phyloP scores from a whole-genome alignment of 2,797 vertebrate genomes.

The Rallus crepitans region DNA sequence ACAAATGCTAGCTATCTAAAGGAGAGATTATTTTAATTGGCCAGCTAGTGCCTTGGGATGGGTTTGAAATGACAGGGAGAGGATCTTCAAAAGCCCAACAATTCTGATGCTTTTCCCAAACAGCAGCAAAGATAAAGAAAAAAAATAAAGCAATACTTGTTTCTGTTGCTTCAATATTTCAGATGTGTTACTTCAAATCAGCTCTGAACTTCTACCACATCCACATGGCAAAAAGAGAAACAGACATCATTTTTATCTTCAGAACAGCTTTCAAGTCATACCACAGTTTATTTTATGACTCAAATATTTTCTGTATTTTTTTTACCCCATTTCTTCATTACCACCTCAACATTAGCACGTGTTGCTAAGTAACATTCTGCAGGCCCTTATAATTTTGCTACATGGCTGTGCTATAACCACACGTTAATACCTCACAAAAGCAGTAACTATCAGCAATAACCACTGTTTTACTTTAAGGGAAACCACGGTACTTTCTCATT shows the following conservation, averaged over 20 bases:
- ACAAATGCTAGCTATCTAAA: slow-evolving; percentile 5
- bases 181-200: background rate
- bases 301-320: background rate
- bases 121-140: background rate
- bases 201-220: background rate
- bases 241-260: background rate
- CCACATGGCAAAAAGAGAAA: background rate
- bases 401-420: background rate
- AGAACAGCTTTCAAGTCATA: background rate
- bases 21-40: slow-evolving; percentile 44
- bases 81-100: background rate
- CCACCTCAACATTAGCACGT: background rate
- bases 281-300: background rate
- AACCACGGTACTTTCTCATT: background rate
- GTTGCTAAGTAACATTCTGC: slow-evolving; percentile 55
- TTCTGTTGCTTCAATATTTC: background rate
- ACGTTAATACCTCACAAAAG: background rate
- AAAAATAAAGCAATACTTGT: background rate
- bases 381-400: background rate
- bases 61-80: background rate
- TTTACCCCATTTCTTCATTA: slow-evolving; percentile 28
- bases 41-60: background rate
- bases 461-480: background rate
- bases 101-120: background rate
- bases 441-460: slow-evolving; percentile 22